Conservation (phyloP, 2,113 vertebrate genomes). For the Nanorana parkeri region DNA sequence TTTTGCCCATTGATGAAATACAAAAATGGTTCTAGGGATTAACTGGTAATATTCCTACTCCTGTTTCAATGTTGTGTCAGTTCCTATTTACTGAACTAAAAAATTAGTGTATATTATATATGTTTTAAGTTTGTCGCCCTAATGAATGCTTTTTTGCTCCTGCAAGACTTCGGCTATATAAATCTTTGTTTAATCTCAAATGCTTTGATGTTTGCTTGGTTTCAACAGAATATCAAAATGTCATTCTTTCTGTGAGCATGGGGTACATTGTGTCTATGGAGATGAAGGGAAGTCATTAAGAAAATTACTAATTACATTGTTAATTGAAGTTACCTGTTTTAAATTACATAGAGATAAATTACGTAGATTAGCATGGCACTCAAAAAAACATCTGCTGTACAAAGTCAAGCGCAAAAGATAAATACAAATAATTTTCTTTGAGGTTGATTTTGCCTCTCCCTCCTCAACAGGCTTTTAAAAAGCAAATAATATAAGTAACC, state of each 20-base stretch:
- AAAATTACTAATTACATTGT: constrained; percentile 61
- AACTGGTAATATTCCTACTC: too few species aligned
- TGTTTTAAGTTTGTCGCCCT: background rate
- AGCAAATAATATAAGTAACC: constrained; percentile 52
- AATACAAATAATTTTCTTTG: constrained; percentile 60
- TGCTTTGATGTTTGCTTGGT: constrained; percentile 23
- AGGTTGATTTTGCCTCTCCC: constrained; percentile 59
- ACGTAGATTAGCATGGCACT: constrained; percentile 57
- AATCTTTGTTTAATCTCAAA: constrained; percentile 39
- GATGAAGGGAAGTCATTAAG: constrained; percentile 63
- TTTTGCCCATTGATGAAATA: too few species aligned
- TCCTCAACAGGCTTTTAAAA: constrained; percentile 25
- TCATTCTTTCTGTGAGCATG: constrained; percentile 22
- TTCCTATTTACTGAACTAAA: too few species aligned
- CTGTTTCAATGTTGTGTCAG: too few species aligned
- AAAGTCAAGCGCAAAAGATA: constrained; percentile 58
- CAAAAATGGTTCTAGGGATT: too few species aligned
- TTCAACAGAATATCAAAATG: constrained; percentile 45
- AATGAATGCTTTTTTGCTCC: constrained; percentile 16
- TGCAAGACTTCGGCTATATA: background rate
- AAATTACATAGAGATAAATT: constrained; percentile 61
- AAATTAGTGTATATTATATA: too few species aligned
- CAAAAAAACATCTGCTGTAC: constrained; percentile 61
- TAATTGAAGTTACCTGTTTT: constrained; percentile 65
- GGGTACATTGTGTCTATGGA: constrained; percentile 38